Conservation (phyloP, 2,113 vertebrate genomes). For the Alethe castanea region DNA sequence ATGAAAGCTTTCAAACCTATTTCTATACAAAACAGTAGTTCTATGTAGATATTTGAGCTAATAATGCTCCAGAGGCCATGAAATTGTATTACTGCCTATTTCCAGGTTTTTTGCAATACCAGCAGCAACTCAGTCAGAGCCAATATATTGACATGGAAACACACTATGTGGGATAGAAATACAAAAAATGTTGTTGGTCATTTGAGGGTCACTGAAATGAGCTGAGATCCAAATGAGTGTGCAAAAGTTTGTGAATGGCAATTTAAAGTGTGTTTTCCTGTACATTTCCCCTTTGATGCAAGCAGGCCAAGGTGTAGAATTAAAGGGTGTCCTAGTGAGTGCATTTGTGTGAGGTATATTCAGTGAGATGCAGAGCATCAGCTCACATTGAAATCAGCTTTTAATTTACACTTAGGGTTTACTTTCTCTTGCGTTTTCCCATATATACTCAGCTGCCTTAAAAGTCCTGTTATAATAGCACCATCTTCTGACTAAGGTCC, state of each 20-base stretch:
- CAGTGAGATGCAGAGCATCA: not conserved
- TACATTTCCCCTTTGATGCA: not conserved
- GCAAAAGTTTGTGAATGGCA: not conserved
- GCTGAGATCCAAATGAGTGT: not conserved
- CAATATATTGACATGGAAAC: not conserved
- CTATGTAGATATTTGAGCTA: not conserved
- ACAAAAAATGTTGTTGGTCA: not conserved
- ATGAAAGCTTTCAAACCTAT: not conserved
- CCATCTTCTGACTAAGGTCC: slow-evolving; percentile 17
- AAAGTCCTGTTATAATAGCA: slow-evolving; percentile 26
- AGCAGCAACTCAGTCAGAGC: not conserved
- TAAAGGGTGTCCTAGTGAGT: not conserved
- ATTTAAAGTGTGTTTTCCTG: not conserved
- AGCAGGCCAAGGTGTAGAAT: not conserved
- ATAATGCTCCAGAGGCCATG: not conserved
- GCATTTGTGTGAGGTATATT: not conserved
- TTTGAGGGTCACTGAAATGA: not conserved
- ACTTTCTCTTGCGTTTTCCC: not conserved
- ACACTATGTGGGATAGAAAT: not conserved
- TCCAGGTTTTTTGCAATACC: not conserved
- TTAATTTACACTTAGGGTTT: not conserved
- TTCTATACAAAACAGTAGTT: not conserved
- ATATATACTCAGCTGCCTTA: not conserved
- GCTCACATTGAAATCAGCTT: not conserved
- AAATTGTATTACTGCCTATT: not conserved